Percentiles rank a stretch among this genome's conserved stretches.
phyloP scores from a whole-genome alignment of 37 sponge, comb jelly and placozoan species.

The Axinella damicornis region DNA sequence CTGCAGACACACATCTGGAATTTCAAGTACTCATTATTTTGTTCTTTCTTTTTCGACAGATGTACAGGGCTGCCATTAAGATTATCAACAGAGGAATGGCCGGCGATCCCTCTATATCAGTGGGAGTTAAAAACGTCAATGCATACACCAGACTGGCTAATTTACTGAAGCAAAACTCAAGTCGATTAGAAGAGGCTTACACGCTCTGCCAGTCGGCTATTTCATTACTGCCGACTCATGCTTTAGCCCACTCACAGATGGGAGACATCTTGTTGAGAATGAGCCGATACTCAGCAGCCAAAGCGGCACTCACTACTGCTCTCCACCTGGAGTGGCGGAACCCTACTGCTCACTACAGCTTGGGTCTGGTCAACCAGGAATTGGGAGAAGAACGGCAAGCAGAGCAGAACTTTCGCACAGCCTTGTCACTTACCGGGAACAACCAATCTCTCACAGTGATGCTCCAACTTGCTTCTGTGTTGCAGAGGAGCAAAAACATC shows the following conservation, averaged over 20 bases:
- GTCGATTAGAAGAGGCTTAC: constrained; percentile 69
- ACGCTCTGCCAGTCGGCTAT: constrained; percentile 46
- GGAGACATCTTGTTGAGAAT: constrained; percentile 59
- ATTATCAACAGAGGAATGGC: constrained; percentile 70
- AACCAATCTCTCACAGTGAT: background rate
- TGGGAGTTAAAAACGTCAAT: constrained; percentile 75
- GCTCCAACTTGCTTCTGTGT: background rate
- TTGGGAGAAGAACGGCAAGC: background rate
- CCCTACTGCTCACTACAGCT: constrained; percentile 25
- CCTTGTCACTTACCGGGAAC: background rate
- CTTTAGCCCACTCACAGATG: constrained; percentile 49
- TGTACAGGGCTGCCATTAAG: constrained; percentile 52
- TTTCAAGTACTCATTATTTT: too few species aligned
- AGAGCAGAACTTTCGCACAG: constrained; percentile 24
- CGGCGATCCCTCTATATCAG: constrained; percentile 16
- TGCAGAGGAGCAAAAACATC: too few species aligned
- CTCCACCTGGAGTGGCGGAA: background rate
- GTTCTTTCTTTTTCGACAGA: background rate
- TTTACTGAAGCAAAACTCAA: constrained; percentile 47
- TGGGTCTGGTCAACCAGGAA: background rate
- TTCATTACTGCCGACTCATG: constrained; percentile 57
- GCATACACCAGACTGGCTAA: constrained; percentile 79
- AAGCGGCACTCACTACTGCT: background rate
- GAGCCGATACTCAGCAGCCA: constrained; percentile 39
- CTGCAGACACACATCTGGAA: too few species aligned